phyloP scores from a whole-genome alignment of 1,140 invertebrate genomes.

The Drosophila miranda region DNA sequence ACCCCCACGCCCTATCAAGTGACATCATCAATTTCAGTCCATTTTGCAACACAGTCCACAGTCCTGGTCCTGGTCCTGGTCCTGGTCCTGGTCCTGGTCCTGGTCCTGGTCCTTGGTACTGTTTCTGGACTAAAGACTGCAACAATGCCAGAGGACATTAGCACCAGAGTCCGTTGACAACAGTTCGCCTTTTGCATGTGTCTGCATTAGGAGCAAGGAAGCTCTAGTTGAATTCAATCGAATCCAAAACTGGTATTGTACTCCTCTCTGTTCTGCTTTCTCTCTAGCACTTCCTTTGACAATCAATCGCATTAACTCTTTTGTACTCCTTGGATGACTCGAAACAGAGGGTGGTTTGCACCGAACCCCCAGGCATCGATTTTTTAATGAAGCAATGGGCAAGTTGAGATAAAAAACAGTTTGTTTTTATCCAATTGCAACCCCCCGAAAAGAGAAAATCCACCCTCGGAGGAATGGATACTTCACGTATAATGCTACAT shows the following conservation, averaged over 20 bases:
- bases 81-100: conserved; percentile 1
- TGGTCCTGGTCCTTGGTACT: conserved; percentile 24
- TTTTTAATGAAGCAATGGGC: conserved; percentile 69
- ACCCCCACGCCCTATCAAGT: conserved; percentile 81
- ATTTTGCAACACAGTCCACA: conserved; percentile 55
- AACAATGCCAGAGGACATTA: conserved; percentile 51
- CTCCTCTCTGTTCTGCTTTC: conserved; percentile 9
- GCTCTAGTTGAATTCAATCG: conserved; percentile 21
- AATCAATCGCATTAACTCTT: conserved; percentile 40
- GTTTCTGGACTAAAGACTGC: conserved; percentile 19
- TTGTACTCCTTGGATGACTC: conserved; percentile 14
- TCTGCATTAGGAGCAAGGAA: neutral
- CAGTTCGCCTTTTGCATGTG: conserved; percentile 15
- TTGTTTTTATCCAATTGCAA: conserved; percentile 50
- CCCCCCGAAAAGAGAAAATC: conserved; percentile 54
- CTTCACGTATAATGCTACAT: conserved; percentile 60
- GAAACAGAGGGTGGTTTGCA: conserved; percentile 42
- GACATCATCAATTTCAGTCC: conserved; percentile 82
- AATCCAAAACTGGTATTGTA: conserved; percentile 13
- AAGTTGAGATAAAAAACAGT: conserved; percentile 54
- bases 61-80: conserved; percentile 25
- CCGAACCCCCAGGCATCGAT: conserved; percentile 45
- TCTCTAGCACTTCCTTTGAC: conserved; percentile 15
- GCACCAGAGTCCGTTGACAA: conserved; percentile 36
- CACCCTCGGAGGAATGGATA: conserved; percentile 43